Evolutionary conservation across 1,140 invertebrate species (phyloP).

Genomic region (Drosophila gunungcola): DNA sequence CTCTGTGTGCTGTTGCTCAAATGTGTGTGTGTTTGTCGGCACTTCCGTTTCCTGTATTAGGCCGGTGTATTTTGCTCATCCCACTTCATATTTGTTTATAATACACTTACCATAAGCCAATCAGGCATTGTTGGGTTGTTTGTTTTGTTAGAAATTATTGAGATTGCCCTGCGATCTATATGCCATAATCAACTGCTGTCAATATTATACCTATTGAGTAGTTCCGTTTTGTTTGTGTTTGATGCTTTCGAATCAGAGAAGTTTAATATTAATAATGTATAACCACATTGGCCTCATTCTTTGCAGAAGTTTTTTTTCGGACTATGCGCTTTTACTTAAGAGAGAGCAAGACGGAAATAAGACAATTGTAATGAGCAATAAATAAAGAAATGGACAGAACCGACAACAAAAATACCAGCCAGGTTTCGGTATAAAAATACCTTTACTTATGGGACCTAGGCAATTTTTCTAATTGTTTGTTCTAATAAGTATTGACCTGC

Average conservation of each 20-base stretch:
- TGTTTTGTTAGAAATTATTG: slow-evolving; percentile 32
- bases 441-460: too few relatives aligned
- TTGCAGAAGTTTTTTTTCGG: too few relatives aligned
- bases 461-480: too few relatives aligned
- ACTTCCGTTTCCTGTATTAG: slow-evolving; percentile 80
- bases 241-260: not conserved
- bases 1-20: not conserved
- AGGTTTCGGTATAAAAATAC: too few relatives aligned
- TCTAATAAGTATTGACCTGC: too few relatives aligned
- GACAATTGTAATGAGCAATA: too few relatives aligned
- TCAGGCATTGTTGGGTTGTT: slow-evolving; percentile 37
- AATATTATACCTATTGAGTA: slow-evolving; percentile 22
- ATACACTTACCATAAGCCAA: slow-evolving; percentile 33
- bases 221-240: not conserved
- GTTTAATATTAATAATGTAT: not conserved
- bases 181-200: slow-evolving; percentile 34
- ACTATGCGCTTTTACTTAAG: too few relatives aligned
- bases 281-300: too few relatives aligned
- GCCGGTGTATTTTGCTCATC: slow-evolving; percentile 49
- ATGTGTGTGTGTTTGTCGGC: slow-evolving; percentile 47
- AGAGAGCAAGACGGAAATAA: too few relatives aligned
- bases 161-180: slow-evolving; percentile 9
- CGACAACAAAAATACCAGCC: too few relatives aligned
- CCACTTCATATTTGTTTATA: slow-evolving; percentile 64
- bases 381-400: too few relatives aligned